These are phyloP conservation scores for Galerucella calmariensis DNA, from an alignment of 2,888 invertebrate species.

Conservation along the genomic window DNA sequence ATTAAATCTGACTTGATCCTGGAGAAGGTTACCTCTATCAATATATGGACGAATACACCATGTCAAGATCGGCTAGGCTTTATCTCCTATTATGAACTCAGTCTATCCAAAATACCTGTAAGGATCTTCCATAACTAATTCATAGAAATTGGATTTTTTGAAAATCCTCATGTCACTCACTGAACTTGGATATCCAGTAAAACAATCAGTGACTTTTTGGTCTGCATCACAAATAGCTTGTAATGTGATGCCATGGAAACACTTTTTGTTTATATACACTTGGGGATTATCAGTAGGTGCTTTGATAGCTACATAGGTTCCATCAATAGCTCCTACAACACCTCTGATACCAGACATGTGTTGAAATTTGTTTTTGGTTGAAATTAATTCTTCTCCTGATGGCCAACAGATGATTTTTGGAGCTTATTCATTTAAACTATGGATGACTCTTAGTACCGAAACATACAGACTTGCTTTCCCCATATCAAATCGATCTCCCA, in stretches of 20 bases:
- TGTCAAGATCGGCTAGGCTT: constrained; percentile 43
- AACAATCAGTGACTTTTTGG: constrained; percentile 44
- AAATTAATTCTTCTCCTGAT: too few relatives aligned
- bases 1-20: constrained; percentile 37
- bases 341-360: neutral
- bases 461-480: neutral
- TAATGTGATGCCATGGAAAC: constrained; percentile 45
- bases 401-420: too few relatives aligned
- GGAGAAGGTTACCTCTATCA: constrained; percentile 45
- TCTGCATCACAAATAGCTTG: constrained; percentile 47
- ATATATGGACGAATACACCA: constrained; percentile 50
- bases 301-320: constrained; percentile 41
- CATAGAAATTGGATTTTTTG: constrained; percentile 48
- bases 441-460: too few relatives aligned
- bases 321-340: constrained; percentile 48
- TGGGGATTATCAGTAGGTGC: constrained; percentile 11
- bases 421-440: too few relatives aligned
- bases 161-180: constrained; percentile 49
- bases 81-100: constrained; percentile 47
- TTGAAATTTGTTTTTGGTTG: too few relatives aligned
- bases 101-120: constrained; percentile 24
- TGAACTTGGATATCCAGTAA: constrained; percentile 50
- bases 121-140: constrained; percentile 16
- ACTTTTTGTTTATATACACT: constrained; percentile 45
- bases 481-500: constrained; percentile 37